Percentiles rank a stretch among this genome's conserved stretches.
phyloP scores from a whole-genome alignment of 2,888 invertebrate species.

The Encarsia formosa region DNA sequence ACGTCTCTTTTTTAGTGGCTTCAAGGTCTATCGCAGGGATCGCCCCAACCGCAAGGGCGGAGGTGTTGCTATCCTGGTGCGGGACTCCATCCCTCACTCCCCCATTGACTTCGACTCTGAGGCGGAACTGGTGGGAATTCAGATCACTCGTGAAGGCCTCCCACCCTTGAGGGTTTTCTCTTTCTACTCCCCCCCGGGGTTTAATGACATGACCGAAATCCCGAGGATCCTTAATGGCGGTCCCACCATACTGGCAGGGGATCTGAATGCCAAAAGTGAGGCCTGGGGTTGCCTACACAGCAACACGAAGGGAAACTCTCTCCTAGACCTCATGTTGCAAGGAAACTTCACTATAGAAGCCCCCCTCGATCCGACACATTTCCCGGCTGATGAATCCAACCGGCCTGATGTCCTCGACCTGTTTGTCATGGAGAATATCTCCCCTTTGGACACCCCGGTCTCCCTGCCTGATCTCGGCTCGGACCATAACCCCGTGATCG shows the following conservation, averaged over 20 bases:
- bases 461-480: neutral
- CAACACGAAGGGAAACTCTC: neutral
- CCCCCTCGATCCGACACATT: no score
- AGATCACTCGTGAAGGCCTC: neutral
- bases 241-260: neutral
- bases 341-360: no score
- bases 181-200: neutral
- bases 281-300: neutral
- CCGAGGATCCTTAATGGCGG: neutral
- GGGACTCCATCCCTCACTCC: no score
- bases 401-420: neutral
- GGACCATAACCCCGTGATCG: neutral
- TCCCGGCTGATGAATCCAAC: neutral
- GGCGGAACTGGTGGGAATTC: neutral
- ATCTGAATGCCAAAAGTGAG: neutral
- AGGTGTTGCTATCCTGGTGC: neutral
- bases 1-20: neutral
- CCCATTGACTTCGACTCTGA: neutral
- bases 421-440: neutral
- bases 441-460: neutral
- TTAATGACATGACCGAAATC: neutral
- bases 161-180: neutral
- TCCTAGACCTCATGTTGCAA: neutral
- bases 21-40: neutral
- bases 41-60: neutral